Base-by-base conservation (phyloP, 2,888 invertebrate species). In the Stegophylla sp. region DNA sequence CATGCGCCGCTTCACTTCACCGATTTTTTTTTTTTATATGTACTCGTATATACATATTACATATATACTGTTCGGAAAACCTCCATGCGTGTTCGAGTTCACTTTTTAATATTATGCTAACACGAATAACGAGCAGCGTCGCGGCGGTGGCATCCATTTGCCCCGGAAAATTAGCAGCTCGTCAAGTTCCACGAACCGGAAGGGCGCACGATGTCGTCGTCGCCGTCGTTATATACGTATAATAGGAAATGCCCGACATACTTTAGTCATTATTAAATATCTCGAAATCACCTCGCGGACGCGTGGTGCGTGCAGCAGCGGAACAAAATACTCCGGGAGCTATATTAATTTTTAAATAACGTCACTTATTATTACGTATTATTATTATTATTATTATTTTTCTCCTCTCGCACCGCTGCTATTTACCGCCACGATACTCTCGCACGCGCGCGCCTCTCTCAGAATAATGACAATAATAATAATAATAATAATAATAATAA, bases 231-330 rank as follows among this genome's bases (percentile, higher is more conserved):
- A n/a, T 15, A 5, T 3, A 4, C 51, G 23, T 66, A 53, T 48
- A 61, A 71, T 79, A 79, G 34, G 23, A 79, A 79, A 79, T 71
- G 61, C 79, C 41, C 61, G 69, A 69, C 67, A 61, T 79, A 48
- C 69, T 71, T 79, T 71, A 56, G n/a, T 79, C 69, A 61, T 79
- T 79, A 79, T 79, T 79, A 79, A 79, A 79, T 79, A 79, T 79
- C n/a, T 79, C 51, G 53, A 79, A 79, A 79, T 79, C 69, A 79
- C 79, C 69, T 71, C 20, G 79, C n/a, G n/a, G n/a, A 23, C 34
- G 51, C 9, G n/a, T 9, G 41, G 51, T 9, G 76, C 4, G 34
- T 3, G 48, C n/a, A 20, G 53, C 51, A 17, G 17, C 48, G 17
- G 43, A 5, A 20, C 10, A 7, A n/a, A n/a, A 43, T n/a, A 26